A percentile compares a stretch with the other conserved stretches of the same genome.
These are phyloP conservation scores for Myzus persicae DNA, from an alignment of 1,140 invertebrate species.

Conservation along the genomic window DNA sequence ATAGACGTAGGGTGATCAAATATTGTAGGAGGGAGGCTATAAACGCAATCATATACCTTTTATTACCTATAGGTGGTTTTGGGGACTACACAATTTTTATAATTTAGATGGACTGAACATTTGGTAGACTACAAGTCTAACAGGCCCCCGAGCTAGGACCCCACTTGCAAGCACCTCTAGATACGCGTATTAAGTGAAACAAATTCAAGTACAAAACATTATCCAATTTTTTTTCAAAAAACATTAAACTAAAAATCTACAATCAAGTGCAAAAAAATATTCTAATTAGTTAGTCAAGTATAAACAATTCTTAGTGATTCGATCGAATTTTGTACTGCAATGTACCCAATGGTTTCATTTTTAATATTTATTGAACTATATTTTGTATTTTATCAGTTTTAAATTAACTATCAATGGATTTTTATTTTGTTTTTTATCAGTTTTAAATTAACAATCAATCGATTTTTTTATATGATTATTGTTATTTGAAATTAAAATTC, in stretches of 20 bases:
- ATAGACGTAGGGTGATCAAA: background rate
- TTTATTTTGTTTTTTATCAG: background rate
- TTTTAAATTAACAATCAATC: no score
- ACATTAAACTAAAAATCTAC: background rate
- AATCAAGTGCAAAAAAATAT: background rate
- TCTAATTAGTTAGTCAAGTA: background rate
- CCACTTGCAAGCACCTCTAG: background rate
- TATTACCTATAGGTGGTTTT: background rate
- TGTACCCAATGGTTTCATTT: background rate
- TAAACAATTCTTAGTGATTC: background rate
- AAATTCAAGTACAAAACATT: background rate
- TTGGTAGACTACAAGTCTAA: background rate
- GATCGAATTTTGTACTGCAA: background rate
- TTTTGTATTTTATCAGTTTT: no score
- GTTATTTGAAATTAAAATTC: background rate
- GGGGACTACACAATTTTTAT: background rate
- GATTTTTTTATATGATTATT: background rate
- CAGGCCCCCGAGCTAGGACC: background rate
- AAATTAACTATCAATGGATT: background rate
- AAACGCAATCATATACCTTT: background rate
- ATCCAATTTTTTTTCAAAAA: background rate
- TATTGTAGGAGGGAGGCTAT: background rate
- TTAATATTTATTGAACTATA: background rate
- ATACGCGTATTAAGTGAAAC: background rate
- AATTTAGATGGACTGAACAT: background rate